Evolutionary conservation across 2,113 vertebrate species (phyloP).

Genomic region (Poecile atricapillus): DNA sequence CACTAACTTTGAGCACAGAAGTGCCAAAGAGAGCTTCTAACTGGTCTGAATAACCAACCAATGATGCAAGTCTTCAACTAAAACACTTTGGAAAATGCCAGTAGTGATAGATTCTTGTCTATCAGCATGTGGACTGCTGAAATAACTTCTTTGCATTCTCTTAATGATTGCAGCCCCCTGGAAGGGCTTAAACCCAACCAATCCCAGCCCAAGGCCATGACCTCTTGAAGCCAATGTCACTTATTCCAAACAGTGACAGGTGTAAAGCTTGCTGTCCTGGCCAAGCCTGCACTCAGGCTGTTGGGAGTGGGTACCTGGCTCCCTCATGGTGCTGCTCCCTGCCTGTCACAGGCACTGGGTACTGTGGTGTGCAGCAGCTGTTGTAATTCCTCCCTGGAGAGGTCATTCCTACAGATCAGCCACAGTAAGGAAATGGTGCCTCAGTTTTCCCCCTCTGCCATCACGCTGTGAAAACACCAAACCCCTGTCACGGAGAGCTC

Average conservation of each 20-base stretch:
- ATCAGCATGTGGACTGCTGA: not conserved
- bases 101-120: not conserved
- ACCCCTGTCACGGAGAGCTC: not conserved
- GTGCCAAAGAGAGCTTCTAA: not conserved
- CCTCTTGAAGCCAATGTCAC: not conserved
- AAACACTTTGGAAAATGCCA: not conserved
- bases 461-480: not conserved
- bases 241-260: not conserved
- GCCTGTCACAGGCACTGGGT: not conserved
- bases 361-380: not conserved
- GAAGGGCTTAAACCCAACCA: not conserved
- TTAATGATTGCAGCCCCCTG: not conserved
- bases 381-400: slow-evolving; percentile 34
- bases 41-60: not conserved
- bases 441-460: not conserved
- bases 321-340: not conserved
- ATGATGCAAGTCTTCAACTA: not conserved
- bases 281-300: not conserved
- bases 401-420: slow-evolving; percentile 27
- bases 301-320: not conserved
- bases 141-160: not conserved
- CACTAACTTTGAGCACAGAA: not conserved
- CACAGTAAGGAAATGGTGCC: not conserved
- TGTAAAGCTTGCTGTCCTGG: not conserved
- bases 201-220: not conserved